These are phyloP conservation scores for Corythornis vintsioides DNA, from an alignment of 2,113 vertebrate species.

Conservation along the genomic window DNA sequence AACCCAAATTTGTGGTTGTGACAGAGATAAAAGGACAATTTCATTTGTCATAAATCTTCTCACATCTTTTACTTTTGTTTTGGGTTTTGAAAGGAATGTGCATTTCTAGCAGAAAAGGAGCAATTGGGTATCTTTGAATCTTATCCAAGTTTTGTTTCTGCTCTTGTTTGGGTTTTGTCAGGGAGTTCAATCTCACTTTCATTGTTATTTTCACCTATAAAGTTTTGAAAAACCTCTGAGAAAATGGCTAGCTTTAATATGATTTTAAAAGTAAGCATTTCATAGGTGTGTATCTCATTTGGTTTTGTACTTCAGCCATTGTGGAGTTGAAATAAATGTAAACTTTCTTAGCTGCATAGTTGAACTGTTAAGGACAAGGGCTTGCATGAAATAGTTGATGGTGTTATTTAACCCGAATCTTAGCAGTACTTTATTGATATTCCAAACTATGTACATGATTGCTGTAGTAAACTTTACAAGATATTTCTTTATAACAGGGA, in stretches of 20 bases:
- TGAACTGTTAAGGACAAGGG: not conserved
- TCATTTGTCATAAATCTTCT: not conserved
- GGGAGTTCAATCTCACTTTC: not conserved
- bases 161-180: not conserved
- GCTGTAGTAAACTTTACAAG: not conserved
- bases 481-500: not conserved
- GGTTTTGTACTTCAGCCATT: not conserved
- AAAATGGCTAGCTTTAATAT: not conserved
- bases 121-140: accelerated
- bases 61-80: not conserved
- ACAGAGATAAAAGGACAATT: not conserved
- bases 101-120: not conserved
- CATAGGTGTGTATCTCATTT: not conserved
- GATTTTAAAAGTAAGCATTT: not conserved
- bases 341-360: not conserved
- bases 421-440: not conserved
- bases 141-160: not conserved
- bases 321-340: not conserved
- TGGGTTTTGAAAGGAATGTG: not conserved
- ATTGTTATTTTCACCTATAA: not conserved
- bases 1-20: not conserved
- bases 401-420: not conserved
- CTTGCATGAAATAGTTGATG: not conserved
- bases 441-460: not conserved
- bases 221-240: not conserved